Conservation (phyloP, 1,140 invertebrate genomes). For the Drosophila mauritiana region DNA sequence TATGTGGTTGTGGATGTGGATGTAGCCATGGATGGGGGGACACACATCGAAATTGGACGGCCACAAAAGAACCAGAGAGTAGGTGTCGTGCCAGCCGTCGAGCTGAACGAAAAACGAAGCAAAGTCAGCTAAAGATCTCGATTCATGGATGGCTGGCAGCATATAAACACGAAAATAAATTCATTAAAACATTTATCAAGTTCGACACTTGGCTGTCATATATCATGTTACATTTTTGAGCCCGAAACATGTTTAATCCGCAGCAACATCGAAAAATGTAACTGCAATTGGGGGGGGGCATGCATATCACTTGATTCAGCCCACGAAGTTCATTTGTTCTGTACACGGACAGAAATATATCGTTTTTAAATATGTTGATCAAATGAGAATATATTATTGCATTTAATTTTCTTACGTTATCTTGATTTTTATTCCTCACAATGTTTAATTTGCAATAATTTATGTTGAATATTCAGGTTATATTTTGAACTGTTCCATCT, state of each 20-base stretch:
- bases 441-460: no score
- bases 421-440: neutral
- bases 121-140: slow-evolving; percentile 41
- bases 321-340: slow-evolving; percentile 12
- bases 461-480: neutral
- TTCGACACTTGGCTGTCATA: slow-evolving; percentile 80
- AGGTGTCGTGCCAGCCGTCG: slow-evolving; percentile 27
- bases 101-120: neutral
- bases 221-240: slow-evolving; percentile 79
- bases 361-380: neutral
- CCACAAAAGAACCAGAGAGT: slow-evolving; percentile 34
- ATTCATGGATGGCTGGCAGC: slow-evolving; percentile 41
- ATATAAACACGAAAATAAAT: slow-evolving; percentile 81
- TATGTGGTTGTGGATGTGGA: no score
- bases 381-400: neutral
- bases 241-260: slow-evolving; percentile 75
- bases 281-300: slow-evolving; percentile 20
- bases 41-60: slow-evolving; percentile 8
- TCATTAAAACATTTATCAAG: slow-evolving; percentile 82
- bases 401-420: neutral
- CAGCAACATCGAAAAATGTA: slow-evolving; percentile 51
- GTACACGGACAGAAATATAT: neutral
- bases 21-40: neutral
- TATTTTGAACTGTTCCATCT: neutral
- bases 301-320: neutral